Conservation (phyloP, 2,797 vertebrate genomes). For the Helostoma temminkii region DNA sequence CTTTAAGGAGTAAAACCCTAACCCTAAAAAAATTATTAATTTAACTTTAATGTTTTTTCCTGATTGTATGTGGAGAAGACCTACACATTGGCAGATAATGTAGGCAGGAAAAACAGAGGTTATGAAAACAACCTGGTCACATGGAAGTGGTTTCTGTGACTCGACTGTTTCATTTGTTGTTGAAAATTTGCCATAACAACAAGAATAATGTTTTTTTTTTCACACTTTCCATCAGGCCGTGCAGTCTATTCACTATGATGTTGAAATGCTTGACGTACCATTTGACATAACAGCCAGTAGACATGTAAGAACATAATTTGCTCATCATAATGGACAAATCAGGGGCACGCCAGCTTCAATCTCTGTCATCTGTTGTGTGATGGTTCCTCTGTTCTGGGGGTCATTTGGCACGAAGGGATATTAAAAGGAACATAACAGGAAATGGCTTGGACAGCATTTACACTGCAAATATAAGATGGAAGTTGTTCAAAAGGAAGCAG, state of each 20-base stretch:
- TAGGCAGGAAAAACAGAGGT: neutral
- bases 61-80: conserved; percentile 35
- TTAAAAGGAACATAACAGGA: conserved; percentile 55
- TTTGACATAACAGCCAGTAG: conserved; percentile 78
- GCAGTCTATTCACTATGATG: conserved; percentile 48
- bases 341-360: conserved; percentile 79
- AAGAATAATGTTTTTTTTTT: conserved; percentile 14
- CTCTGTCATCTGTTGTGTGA: conserved; percentile 69
- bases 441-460: conserved; percentile 36
- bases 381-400: conserved; percentile 64
- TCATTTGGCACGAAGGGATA: conserved; percentile 65
- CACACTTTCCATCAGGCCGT: conserved; percentile 28
- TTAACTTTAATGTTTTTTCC: conserved; percentile 30
- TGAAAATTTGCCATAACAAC: conserved; percentile 23
- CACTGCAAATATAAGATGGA: conserved; percentile 4
- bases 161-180: conserved; percentile 18
- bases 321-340: conserved; percentile 80
- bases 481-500: conserved; percentile 39
- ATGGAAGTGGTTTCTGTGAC: neutral
- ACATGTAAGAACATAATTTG: conserved; percentile 79
- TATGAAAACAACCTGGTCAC: neutral
- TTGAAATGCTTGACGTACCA: conserved; percentile 67
- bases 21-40: conserved; percentile 29
- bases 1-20: conserved; percentile 26
- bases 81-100: conserved; percentile 1